Conservation (phyloP, 64 coral and sea anemone species). For the Montipora foliosa region DNA sequence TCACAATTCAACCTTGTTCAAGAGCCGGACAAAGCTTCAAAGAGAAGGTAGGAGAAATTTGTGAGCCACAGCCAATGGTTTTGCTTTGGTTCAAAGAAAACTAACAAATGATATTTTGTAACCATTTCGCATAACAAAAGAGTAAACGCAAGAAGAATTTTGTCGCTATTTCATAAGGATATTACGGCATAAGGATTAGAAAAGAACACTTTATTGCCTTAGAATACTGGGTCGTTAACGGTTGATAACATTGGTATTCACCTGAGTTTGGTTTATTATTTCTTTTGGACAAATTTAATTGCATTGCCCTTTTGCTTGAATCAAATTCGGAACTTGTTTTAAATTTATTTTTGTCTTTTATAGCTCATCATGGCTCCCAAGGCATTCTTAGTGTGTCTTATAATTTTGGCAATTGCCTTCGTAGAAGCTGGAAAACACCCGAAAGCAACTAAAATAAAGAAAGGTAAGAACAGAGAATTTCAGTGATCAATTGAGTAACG, state of each 20-base stretch:
- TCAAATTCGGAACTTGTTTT: background rate
- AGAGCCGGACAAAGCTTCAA: background rate
- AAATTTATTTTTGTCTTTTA: background rate
- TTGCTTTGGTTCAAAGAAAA: background rate
- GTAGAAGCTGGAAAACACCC: conserved; percentile 83
- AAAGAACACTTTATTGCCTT: background rate
- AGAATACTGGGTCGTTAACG: background rate
- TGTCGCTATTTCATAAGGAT: background rate
- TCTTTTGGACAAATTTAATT: background rate
- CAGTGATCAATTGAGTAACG: background rate
- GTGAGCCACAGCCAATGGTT: background rate
- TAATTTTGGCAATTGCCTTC: conserved; percentile 58
- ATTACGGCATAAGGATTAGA: background rate
- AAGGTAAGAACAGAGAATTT: conserved; percentile 32
- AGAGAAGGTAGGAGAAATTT: conserved; percentile 1
- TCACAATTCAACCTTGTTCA: conserved; percentile 44
- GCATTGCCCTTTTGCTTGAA: background rate
- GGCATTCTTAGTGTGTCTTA: conserved; percentile 73
- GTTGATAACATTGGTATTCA: background rate
- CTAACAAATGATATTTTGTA: background rate
- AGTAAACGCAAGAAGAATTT: background rate
- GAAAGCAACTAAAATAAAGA: conserved; percentile 70
- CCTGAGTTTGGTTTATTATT: background rate
- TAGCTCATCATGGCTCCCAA: conserved; percentile 83
- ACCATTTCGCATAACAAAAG: background rate